These are phyloP conservation scores for Trachurus trachurus DNA, from an alignment of 2,797 vertebrate species.

Conservation along the genomic window DNA sequence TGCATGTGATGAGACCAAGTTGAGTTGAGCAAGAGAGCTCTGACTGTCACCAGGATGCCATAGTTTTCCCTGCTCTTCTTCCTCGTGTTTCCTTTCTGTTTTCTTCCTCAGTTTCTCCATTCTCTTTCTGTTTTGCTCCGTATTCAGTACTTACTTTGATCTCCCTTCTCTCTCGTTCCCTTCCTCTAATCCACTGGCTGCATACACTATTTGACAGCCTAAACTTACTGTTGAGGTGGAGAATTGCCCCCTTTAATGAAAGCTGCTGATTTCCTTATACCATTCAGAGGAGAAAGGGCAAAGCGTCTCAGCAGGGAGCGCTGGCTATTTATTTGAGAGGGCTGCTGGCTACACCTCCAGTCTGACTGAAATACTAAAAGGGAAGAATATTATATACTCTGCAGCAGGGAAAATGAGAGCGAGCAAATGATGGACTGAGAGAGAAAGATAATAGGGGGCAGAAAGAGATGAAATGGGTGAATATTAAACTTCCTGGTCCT, in stretches of 20 bases:
- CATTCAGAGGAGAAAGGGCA: constrained; percentile 57
- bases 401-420: constrained; percentile 38
- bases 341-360: constrained; percentile 60
- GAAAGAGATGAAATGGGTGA: constrained; percentile 34
- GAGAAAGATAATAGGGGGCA: constrained; percentile 32
- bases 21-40: constrained; percentile 21
- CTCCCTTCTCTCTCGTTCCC: constrained; percentile 18
- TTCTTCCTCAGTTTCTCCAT: not conserved
- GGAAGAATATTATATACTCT: constrained; percentile 32
- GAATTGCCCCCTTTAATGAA: constrained; percentile 43
- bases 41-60: constrained; percentile 39
- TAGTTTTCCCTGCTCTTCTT: not conserved
- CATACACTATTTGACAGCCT: constrained; percentile 42
- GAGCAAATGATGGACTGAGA: constrained; percentile 37
- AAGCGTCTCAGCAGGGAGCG: constrained; percentile 52
- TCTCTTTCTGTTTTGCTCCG: constrained; percentile 1
- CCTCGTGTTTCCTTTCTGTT: not conserved
- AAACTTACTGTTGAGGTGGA: constrained; percentile 51
- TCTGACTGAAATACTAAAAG: constrained; percentile 51
- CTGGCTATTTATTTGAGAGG: constrained; percentile 63
- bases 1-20: constrained; percentile 23
- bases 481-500: constrained; percentile 30
- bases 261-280: constrained; percentile 54
- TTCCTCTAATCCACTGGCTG: constrained; percentile 40
- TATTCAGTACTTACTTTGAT: constrained; percentile 39